phyloP scores from a whole-genome alignment of 2,888 invertebrate species.

The Liodrosophila aerea region DNA sequence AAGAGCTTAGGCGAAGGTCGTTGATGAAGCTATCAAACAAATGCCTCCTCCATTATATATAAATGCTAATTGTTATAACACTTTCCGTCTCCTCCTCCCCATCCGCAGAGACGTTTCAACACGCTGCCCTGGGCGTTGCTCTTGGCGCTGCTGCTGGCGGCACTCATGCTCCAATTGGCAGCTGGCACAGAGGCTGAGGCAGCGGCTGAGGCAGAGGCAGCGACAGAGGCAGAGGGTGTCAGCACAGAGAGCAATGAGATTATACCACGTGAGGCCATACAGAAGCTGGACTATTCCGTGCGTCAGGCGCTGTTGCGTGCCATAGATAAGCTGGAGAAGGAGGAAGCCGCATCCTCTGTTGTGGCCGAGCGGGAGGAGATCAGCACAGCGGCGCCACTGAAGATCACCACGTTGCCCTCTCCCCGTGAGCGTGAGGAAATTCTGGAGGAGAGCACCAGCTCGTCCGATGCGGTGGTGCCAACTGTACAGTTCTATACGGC shows the following conservation, averaged over 20 bases:
- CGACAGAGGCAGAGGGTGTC: constrained; percentile 55
- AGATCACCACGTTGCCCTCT: constrained; percentile 34
- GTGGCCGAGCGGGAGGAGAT: constrained; percentile 34
- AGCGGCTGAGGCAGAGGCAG: constrained; percentile 23
- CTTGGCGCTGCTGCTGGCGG: constrained; percentile 57
- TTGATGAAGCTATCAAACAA: constrained; percentile 33
- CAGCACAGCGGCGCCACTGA: constrained; percentile 21
- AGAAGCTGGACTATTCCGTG: constrained; percentile 87
- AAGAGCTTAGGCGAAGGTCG: constrained; percentile 1
- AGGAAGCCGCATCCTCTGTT: constrained; percentile 76
- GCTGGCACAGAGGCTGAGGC: constrained; percentile 21
- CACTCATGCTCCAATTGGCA: constrained; percentile 58
- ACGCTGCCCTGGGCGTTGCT: constrained; percentile 67
- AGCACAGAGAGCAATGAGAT: constrained; percentile 81
- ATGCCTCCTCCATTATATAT: constrained; percentile 27
- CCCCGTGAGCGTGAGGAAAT: constrained; percentile 79
- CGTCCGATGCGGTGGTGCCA: constrained; percentile 82
- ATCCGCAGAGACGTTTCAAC: constrained; percentile 58
- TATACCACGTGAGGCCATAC: constrained; percentile 84
- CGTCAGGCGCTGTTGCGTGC: constrained; percentile 90
- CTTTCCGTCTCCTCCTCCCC: constrained; percentile 2
- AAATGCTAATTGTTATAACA: constrained; percentile 22
- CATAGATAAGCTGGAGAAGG: constrained; percentile 88
- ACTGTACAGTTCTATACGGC: constrained; percentile 85
- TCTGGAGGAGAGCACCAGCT: constrained; percentile 83